Percentiles rank a stretch among this genome's conserved stretches.
Conservation (phyloP, 2,113 vertebrate genomes). For the Promerops cafer region DNA sequence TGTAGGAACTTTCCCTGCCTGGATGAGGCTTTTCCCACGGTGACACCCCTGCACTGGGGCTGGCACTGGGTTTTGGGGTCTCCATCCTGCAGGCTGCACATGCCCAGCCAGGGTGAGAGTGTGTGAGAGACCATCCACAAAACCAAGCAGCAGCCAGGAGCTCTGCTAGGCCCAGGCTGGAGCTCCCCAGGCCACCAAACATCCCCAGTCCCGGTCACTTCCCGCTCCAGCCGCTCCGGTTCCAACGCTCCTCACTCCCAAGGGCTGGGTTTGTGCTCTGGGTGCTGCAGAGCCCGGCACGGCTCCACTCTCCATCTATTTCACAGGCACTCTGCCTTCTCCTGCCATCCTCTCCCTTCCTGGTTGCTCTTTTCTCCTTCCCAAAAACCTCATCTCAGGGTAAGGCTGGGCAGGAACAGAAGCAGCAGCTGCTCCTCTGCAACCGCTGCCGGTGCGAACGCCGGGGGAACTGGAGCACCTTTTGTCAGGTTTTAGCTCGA, state of each 20-base stretch:
- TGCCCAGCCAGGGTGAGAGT: neutral
- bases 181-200: neutral
- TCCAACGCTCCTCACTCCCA: accelerated
- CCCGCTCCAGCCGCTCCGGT: accelerated
- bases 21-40: neutral
- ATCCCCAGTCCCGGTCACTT: accelerated
- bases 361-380: neutral
- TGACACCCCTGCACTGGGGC: neutral
- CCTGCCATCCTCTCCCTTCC: neutral
- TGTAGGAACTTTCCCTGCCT: neutral
- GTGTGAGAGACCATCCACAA: neutral
- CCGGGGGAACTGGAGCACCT: neutral
- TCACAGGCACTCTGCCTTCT: neutral
- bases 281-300: neutral
- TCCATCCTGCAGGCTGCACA: neutral
- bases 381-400: neutral
- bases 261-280: neutral
- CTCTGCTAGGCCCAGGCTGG: neutral
- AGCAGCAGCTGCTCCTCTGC: neutral
- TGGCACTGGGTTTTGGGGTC: neutral
- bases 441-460: neutral
- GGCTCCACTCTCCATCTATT: neutral
- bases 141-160: neutral
- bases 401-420: neutral
- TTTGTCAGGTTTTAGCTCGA: constrained; percentile 42